Base-by-base conservation (phyloP, 1,140 invertebrate species). In the Meloidogyne exigua region DNA sequence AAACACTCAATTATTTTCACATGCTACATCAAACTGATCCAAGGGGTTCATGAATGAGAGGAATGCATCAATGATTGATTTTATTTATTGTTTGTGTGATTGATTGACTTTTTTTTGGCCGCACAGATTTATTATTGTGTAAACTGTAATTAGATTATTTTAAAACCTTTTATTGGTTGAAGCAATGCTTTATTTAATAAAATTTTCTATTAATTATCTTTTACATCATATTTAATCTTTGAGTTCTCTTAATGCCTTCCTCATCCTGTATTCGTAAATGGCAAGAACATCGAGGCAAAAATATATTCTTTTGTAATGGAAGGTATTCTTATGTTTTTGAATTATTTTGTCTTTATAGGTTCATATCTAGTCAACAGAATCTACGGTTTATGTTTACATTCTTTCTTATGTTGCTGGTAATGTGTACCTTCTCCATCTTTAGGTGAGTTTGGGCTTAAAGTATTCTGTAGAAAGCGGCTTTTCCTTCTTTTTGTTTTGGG, bases 221-320 rank as follows among this genome's bases (percentile, higher is more conserved):
- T n/a, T n/a, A n/a, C n/a, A n/a, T n/a, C n/a, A n/a, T n/a, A n/a
- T n/a, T n/a, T n/a, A n/a, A n/a, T n/a, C n/a, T n/a, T n/a, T n/a
- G n/a, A n/a, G n/a, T n/a, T n/a, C n/a, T n/a, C n/a, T n/a, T n/a
- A 57, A 57, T 57, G 49, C 49, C 49, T 57, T 57, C 49, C 7
- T 7, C n/a, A 9, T 1, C 4, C 18, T 57, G 49, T 57, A 57
- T 2, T 11, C 78, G 44, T 3, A 79, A 81, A 26, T 79, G 68
- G 79, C 28, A 28, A 18, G 11, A 12, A 23, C 77, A 71, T 57
- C 67, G 94, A 80, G 95, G 96, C 67, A 92, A 94, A 87, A 98
- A 98, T 91, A 92, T 92, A 87, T 98, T 98, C 90, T 96, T 93
- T 88, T 98, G 95, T 89, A 92, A 96, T 91, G 95, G 95, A 69